Base-by-base conservation (phyloP, 30 jellyfish, hydroid and myxozoan species). In the Pelagia noctiluca region DNA sequence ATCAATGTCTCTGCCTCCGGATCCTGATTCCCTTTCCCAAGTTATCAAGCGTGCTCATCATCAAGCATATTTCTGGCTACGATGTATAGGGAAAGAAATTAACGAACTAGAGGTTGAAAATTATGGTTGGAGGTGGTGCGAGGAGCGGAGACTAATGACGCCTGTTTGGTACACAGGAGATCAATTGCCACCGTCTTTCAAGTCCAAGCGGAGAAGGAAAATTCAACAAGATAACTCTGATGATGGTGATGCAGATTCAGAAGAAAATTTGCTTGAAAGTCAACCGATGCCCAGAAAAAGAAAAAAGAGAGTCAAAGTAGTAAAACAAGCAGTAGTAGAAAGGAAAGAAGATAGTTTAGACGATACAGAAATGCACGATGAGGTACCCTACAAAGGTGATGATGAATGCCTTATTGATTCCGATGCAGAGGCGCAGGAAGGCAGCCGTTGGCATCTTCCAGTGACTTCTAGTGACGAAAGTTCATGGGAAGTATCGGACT, bases 1-100 rank as follows among this genome's bases (percentile, higher is more conserved):
- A 31, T 71, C 88, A n/a, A 63, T 63, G 82, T 48, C 80, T 28
- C 53, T 83, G 85, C 87, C 82, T 24, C 94, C 94, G 19, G 94
- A 82, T 60, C 83, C 46, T 22, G 89, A 84, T 61, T 72, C 89
- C 16, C 53, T n/a, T 84, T 4, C 35, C 52, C 95, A 85, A 54
- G 96, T 53, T 21, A 85, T 85, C 71, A 63, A 54, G 64, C 32
- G 90, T 16, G 90, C 63, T 1, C 89, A 85, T 48, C 66, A 18
- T 48, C 90, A 74, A 46, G 82, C 88, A 13, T 85, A 60, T 53
- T 38, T 35, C 71, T 75, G 90, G 84, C 65, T 26, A 35, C 16
- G 87, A 49, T 75, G 87, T 53, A 54, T 23, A 16, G 35, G 49
- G 32, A 50, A n/a, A 18, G 31, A 53, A 1, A 50, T 49, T 32